Percentiles rank a stretch among this genome's conserved stretches.
These are phyloP conservation scores for Sebastes schlegelii DNA, from an alignment of 2,113 vertebrate genomes.

Conservation along the genomic window DNA sequence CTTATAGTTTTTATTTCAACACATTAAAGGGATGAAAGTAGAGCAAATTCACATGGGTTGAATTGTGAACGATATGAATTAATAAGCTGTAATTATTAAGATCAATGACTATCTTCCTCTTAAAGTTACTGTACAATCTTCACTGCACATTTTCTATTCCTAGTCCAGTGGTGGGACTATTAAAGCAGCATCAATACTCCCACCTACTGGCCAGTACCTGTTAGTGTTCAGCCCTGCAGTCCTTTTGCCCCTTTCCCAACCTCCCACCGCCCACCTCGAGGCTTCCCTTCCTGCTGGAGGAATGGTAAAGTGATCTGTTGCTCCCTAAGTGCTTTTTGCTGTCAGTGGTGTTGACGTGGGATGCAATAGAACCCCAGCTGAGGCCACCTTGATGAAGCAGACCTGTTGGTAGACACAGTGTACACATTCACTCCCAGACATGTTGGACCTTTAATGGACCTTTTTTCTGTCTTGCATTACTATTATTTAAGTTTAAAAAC, in stretches of 20 bases:
- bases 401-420: constrained; percentile 39
- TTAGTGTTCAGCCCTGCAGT: constrained; percentile 29
- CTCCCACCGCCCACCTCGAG: constrained; percentile 64
- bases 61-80: not conserved
- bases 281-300: constrained; percentile 70
- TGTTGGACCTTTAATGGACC: not conserved
- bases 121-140: not conserved
- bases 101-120: not conserved
- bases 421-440: constrained; percentile 29
- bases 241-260: constrained; percentile 30
- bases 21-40: constrained; percentile 7
- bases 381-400: constrained; percentile 70
- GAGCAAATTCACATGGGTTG: not conserved
- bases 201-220: constrained; percentile 78
- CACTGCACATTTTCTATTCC: not conserved
- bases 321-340: constrained; percentile 80
- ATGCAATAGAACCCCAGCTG: constrained; percentile 75
- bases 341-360: constrained; percentile 80
- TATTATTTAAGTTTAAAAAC: not conserved
- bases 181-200: constrained; percentile 82
- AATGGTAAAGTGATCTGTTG: constrained; percentile 82
- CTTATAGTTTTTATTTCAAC: not conserved
- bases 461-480: not conserved
- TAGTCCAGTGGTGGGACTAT: not conserved
- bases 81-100: constrained; percentile 14